Base-by-base conservation (phyloP, 92 coral and sea anemone species). In the Parazoanthus atlanticus region DNA sequence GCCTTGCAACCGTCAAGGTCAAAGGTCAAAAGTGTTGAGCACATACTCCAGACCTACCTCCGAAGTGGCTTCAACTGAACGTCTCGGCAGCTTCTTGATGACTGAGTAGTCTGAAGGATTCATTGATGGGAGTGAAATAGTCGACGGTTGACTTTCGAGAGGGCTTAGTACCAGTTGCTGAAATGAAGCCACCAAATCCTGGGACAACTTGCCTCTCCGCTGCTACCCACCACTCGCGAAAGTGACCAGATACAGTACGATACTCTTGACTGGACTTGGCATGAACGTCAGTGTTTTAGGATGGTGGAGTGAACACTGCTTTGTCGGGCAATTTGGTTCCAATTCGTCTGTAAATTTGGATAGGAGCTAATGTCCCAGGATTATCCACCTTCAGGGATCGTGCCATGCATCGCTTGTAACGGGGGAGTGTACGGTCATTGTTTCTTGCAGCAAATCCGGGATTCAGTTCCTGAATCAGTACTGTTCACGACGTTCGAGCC, bases 11-110 rank as follows among this genome's bases (percentile, higher is more conserved):
- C 91, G 56, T 90, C 93, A n/a, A n/a, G n/a, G n/a, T n/a, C n/a
- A n/a, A 78, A 92, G 91, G 33, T 92, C 88, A 75, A 90, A 90
- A 38, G 95, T 92, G 88, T 66, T 90, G 28, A 92, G 71, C 2
- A 90, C 91, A 84, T 92, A 93, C 61, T 66, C 91, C 85, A 91
- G 95, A 29, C 90, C 93, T 21, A 91, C 93, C 76, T 86, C 93
- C 13, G 13, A 46, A 29, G 96, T 90, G 65, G 94, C 96, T 4
- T 90, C 93, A 32, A 81, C 91, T 32, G 94, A 92, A 29, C 88
- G 61, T 76, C 80, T 90, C 82, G 88, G 75, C 29, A 88, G 78
- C 86, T 93, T 92, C 78, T 67, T 81, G 71, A 93, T 86, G 10
- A 86, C 86, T 8, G 89, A 54, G 40, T 79, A 76, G 58, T 93